Evolutionary conservation across 2,113 vertebrate genomes (phyloP).

Genomic region (Osmerus mordax): DNA sequence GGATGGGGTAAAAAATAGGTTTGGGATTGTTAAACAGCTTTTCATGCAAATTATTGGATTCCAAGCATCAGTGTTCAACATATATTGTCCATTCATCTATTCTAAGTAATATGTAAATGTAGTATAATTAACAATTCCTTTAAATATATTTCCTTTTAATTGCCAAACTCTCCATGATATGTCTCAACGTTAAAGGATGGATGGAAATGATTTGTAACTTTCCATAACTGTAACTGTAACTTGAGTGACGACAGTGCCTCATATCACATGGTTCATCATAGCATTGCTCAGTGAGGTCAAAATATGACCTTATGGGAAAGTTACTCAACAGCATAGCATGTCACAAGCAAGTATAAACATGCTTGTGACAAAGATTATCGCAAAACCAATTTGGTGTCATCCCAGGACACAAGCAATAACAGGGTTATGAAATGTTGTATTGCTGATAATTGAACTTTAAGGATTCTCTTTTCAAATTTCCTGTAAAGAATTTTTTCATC

Average conservation of each 20-base stretch:
- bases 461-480: too few relatives aligned
- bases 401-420: background rate
- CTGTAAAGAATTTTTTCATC: too few relatives aligned
- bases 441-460: background rate
- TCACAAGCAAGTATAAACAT: background rate
- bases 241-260: background rate
- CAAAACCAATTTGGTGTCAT: slow-evolving; percentile 12
- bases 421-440: background rate
- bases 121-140: too few relatives aligned
- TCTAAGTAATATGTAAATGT: too few relatives aligned
- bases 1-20: too few relatives aligned
- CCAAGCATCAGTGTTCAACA: too few relatives aligned
- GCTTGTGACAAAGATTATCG: background rate
- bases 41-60: too few relatives aligned
- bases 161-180: too few relatives aligned
- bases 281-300: background rate
- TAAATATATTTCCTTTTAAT: too few relatives aligned
- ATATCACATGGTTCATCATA: background rate
- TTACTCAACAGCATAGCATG: background rate
- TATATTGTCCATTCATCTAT: too few relatives aligned
- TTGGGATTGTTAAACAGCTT: too few relatives aligned
- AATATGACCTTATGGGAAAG: slow-evolving; percentile 6
- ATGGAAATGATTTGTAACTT: background rate
- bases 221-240: background rate
- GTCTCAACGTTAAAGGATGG: too few relatives aligned